A percentile compares a stretch with the other conserved stretches of the same genome.
Conservation (phyloP, 2,113 vertebrate genomes). For the Bufo gargarizans region DNA sequence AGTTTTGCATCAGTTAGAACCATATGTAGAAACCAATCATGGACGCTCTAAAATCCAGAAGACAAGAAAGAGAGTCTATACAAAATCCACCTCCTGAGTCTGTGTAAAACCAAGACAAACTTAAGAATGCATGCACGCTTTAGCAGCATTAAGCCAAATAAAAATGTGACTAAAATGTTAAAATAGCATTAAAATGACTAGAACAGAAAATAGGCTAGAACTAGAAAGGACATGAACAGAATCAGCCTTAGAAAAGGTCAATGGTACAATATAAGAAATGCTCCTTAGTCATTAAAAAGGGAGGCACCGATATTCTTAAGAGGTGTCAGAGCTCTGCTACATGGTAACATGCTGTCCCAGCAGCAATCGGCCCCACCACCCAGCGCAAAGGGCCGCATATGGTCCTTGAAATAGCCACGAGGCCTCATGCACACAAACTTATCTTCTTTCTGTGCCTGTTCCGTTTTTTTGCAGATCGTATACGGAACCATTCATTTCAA, state of each 20-base stretch:
- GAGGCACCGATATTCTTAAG: neutral
- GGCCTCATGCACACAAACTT: too few species aligned
- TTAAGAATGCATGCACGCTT: neutral
- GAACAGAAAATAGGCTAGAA: too few species aligned
- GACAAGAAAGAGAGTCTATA: neutral
- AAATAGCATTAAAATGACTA: conserved; percentile 21
- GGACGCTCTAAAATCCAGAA: neutral
- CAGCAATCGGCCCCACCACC: neutral
- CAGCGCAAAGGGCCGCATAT: neutral
- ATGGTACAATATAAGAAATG: neutral
- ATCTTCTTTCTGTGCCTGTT: too few species aligned
- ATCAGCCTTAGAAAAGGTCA: neutral
- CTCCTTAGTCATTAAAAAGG: neutral
- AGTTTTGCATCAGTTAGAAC: neutral
- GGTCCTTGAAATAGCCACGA: too few species aligned
- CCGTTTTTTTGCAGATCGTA: too few species aligned
- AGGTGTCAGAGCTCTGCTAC: neutral
- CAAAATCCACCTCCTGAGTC: conserved; percentile 1
- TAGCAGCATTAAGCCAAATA: conserved; percentile 8
- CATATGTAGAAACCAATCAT: neutral
- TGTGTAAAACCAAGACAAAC: neutral
- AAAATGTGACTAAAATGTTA: conserved; percentile 15
- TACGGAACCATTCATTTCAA: too few species aligned
- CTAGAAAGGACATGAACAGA: neutral
- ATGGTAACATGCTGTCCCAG: neutral